phyloP scores from a whole-genome alignment of 2,113 vertebrate species.

The Orthonyx spaldingii region DNA sequence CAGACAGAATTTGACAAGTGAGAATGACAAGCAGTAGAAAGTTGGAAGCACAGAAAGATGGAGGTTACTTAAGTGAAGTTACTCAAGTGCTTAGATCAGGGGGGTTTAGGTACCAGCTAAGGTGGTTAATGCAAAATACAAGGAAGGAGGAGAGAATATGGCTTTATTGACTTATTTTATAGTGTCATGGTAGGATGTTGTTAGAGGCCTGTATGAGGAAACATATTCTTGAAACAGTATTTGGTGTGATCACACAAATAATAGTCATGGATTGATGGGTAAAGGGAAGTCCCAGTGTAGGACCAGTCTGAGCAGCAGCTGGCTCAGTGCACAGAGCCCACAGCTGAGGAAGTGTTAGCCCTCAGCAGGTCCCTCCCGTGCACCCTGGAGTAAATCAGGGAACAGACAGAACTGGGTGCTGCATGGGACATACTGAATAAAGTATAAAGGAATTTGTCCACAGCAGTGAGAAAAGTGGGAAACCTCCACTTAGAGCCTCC shows the following conservation, averaged over 20 bases:
- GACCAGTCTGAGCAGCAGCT: not conserved
- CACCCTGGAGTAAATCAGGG: not conserved
- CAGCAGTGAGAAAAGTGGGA: not conserved
- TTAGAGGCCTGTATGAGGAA: not conserved
- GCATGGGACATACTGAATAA: not conserved
- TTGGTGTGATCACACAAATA: not conserved
- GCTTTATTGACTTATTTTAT: not conserved
- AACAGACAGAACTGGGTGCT: not conserved
- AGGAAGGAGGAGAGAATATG: not conserved
- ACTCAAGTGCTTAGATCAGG: not conserved
- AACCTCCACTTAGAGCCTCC: not conserved
- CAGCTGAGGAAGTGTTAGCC: too few species aligned
- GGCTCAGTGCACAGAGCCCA: not conserved
- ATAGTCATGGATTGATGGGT: not conserved
- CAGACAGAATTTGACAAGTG: not conserved
- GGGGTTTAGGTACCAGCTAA: not conserved
- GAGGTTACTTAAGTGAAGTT: not conserved
- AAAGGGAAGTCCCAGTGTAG: not conserved
- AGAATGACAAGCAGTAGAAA: not conserved
- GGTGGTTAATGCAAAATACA: not conserved
- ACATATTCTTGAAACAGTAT: not conserved
- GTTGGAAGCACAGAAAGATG: not conserved
- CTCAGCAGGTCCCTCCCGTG: not conserved
- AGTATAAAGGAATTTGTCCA: not conserved
- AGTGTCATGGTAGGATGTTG: not conserved